Conservation (phyloP, 2,113 vertebrate species). For the Petromus typicus region DNA sequence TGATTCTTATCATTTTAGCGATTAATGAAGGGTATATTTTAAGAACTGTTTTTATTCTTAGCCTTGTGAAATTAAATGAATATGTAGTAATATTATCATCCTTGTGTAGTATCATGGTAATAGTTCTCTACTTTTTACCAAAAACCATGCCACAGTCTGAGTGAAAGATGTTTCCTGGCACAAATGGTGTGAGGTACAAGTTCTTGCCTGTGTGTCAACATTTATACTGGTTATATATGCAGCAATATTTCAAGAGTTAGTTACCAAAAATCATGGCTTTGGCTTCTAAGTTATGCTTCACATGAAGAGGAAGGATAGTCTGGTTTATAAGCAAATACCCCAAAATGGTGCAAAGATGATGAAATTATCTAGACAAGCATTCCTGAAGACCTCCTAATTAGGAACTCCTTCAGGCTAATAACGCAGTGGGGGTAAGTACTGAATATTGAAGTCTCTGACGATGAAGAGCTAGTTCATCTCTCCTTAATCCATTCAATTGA, state of each 20-base stretch:
- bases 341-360: not conserved
- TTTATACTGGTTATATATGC: not conserved
- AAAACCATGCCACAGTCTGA: not conserved
- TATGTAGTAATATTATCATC: not conserved
- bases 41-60: slow-evolving; percentile 41
- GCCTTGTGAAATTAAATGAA: not conserved
- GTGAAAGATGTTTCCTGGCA: not conserved
- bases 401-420: not conserved
- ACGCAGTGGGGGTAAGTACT: not conserved
- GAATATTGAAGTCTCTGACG: not conserved
- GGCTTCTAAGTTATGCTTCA: not conserved
- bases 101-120: not conserved
- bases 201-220: not conserved
- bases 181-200: not conserved
- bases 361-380: not conserved
- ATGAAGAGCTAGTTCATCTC: not conserved
- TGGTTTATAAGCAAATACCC: not conserved
- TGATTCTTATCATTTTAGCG: slow-evolving; percentile 29
- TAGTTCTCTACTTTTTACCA: not conserved
- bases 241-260: not conserved
- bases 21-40: not conserved
- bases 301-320: not conserved
- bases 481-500: not conserved
- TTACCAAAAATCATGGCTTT: slow-evolving; percentile 32
- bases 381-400: not conserved